A percentile compares a stretch with the other conserved stretches of the same genome.
Conservation (phyloP, 2,797 vertebrate species). For the Cephalopachus bancanus region DNA sequence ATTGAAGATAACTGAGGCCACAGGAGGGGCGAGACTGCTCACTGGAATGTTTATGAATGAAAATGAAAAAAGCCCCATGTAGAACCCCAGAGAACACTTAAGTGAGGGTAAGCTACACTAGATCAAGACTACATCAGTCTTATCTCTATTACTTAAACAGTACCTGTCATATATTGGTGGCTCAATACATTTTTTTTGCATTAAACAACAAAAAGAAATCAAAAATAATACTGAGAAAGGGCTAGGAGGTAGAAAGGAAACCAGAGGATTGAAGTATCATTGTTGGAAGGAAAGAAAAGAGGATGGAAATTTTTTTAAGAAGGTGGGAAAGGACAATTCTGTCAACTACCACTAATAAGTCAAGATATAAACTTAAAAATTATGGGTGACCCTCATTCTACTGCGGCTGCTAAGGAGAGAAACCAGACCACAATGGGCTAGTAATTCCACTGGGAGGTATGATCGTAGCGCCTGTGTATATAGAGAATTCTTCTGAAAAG, state of each 20-base stretch:
- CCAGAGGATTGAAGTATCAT: neutral
- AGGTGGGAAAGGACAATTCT: neutral
- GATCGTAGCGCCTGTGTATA: neutral
- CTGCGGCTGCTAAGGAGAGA: neutral
- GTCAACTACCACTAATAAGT: neutral
- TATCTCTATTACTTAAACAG: neutral
- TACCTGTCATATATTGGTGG: neutral
- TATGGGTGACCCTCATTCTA: constrained; percentile 1
- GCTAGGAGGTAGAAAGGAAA: neutral
- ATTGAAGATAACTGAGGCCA: neutral
- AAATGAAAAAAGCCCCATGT: neutral
- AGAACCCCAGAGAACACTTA: neutral
- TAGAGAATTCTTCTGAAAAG: neutral
- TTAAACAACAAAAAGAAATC: constrained; percentile 37
- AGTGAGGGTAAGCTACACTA: neutral
- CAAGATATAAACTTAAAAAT: constrained; percentile 11
- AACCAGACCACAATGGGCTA: neutral
- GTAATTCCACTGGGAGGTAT: neutral
- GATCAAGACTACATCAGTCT: neutral
- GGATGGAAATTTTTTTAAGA: neutral
- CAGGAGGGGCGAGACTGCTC: neutral
- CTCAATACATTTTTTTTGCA: constrained; percentile 1
- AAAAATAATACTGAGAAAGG: neutral
- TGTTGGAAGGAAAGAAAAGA: neutral
- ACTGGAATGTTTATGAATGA: neutral